Evolutionary conservation across 2,113 vertebrate genomes (phyloP).

Genomic region (Xiphophorus couchianus): DNA sequence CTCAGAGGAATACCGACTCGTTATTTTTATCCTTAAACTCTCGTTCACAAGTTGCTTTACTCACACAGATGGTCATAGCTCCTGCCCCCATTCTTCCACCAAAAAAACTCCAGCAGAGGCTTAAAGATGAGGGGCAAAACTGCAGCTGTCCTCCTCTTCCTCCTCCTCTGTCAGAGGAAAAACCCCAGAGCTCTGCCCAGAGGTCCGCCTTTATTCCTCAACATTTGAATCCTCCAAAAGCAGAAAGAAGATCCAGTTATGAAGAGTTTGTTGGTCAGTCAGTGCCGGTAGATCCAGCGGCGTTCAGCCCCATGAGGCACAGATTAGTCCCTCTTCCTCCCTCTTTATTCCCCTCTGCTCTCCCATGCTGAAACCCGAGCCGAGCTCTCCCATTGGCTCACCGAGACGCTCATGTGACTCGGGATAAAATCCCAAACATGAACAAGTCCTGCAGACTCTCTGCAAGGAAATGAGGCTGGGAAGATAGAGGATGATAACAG

Average conservation of each 20-base stretch:
- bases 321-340: slow-evolving; percentile 63
- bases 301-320: slow-evolving; percentile 45
- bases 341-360: slow-evolving; percentile 54
- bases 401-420: slow-evolving; percentile 74
- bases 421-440: slow-evolving; percentile 63
- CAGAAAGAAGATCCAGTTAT: slow-evolving; percentile 17
- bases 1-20: neutral
- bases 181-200: slow-evolving; percentile 44
- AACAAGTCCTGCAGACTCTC: slow-evolving; percentile 51
- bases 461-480: slow-evolving; percentile 1
- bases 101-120: slow-evolving; percentile 51
- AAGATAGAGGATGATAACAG: neutral
- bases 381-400: slow-evolving; percentile 69
- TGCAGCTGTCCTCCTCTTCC: slow-evolving; percentile 53
- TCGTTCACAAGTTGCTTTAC: slow-evolving; percentile 73
- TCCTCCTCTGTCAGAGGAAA: slow-evolving; percentile 52
- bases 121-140: slow-evolving; percentile 57
- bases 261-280: slow-evolving; percentile 21
- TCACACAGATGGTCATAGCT: slow-evolving; percentile 90
- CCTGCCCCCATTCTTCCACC: slow-evolving; percentile 88
- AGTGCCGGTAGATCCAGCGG: slow-evolving; percentile 31
- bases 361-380: slow-evolving; percentile 81
- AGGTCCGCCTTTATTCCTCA: slow-evolving; percentile 11
- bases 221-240: slow-evolving; percentile 38
- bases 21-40: slow-evolving; percentile 25